These are phyloP conservation scores for Mya arenaria DNA, from an alignment of 1,140 invertebrate species.

Conservation along the genomic window DNA sequence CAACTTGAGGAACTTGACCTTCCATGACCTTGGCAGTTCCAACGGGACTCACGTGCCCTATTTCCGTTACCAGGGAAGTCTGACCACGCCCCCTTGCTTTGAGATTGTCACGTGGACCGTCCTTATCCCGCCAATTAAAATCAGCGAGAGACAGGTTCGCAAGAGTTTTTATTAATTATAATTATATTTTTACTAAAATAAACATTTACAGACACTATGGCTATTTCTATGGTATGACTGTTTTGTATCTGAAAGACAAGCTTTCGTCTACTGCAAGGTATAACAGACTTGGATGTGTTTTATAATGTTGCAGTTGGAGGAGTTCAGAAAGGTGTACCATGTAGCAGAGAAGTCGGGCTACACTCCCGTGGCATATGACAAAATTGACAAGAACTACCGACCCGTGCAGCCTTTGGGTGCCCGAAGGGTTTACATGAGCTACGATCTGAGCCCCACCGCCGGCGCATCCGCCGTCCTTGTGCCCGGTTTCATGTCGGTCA, in stretches of 20 bases:
- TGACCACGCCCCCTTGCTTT: constrained; percentile 88
- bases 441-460: background rate
- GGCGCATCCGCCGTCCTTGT: background rate
- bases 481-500: background rate
- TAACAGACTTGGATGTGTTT: background rate
- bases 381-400: constrained; percentile 26
- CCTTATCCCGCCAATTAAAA: constrained; percentile 84
- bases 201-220: too few relatives aligned
- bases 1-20: background rate
- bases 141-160: constrained; percentile 87
- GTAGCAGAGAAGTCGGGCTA: background rate
- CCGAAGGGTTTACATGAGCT: constrained; percentile 14
- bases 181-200: background rate
- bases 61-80: constrained; percentile 87
- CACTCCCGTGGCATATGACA: background rate
- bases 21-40: background rate
- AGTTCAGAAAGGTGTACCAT: background rate
- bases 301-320: background rate
- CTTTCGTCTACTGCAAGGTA: too few relatives aligned
- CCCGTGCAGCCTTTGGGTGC: background rate
- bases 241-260: too few relatives aligned
- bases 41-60: constrained; percentile 26
- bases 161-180: constrained; percentile 69
- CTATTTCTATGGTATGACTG: too few relatives aligned
- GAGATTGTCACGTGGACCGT: constrained; percentile 89